Conservation (phyloP, 1,140 invertebrate genomes). For the Drosophila micromelanica region DNA sequence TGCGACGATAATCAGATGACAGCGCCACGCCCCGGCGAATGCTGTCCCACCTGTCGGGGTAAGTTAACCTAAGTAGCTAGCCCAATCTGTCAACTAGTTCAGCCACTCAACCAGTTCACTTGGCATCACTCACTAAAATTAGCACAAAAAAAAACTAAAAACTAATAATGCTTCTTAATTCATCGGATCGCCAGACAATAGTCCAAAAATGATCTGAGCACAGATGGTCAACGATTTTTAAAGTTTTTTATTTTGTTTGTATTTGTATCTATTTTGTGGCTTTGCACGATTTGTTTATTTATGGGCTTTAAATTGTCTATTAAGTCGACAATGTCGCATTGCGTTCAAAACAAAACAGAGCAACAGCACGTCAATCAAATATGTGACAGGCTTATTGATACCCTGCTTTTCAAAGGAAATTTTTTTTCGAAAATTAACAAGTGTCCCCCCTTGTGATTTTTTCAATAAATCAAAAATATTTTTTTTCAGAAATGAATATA, state of each 20-base stretch:
- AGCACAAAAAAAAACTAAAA: slow-evolving; percentile 17
- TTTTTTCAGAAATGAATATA: too few relatives aligned
- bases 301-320: slow-evolving; percentile 83
- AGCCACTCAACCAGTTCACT: slow-evolving; percentile 16
- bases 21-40: slow-evolving; percentile 89
- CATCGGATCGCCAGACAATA: slow-evolving; percentile 50
- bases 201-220: slow-evolving; percentile 39
- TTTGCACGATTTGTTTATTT: slow-evolving; percentile 69
- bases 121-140: slow-evolving; percentile 75
- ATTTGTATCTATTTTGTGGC: slow-evolving; percentile 63
- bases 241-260: neutral
- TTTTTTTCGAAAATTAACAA: neutral
- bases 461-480: too few relatives aligned
- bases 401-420: too few relatives aligned
- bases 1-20: slow-evolving; percentile 89
- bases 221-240: slow-evolving; percentile 46
- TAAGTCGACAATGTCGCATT: slow-evolving; percentile 77
- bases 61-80: slow-evolving; percentile 83
- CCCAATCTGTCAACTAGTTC: slow-evolving; percentile 29
- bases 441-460: too few relatives aligned
- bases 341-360: slow-evolving; percentile 52
- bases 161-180: slow-evolving; percentile 65
- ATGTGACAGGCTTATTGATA: neutral
- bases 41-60: slow-evolving; percentile 93
- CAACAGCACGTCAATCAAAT: slow-evolving; percentile 18